Conservation (phyloP, 2,888 invertebrate species). For the Drosophila kanekoi region DNA sequence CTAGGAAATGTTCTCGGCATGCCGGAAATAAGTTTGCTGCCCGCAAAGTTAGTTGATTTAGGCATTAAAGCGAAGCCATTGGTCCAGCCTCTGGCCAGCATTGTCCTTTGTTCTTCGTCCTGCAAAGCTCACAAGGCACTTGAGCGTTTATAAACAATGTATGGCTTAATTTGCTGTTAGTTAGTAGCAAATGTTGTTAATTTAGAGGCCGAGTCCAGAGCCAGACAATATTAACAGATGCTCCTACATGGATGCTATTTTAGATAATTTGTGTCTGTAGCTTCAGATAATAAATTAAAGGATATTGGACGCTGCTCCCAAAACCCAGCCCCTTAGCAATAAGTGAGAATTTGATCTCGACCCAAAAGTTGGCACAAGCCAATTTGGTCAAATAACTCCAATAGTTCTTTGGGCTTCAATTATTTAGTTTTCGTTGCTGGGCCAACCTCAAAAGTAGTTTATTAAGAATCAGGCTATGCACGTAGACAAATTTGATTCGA, state of each 20-base stretch:
- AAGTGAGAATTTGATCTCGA: too few species aligned
- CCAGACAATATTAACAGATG: conserved; percentile 32
- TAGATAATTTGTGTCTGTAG: not conserved
- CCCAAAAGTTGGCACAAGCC: too few species aligned
- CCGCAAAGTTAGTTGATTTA: conserved; percentile 81
- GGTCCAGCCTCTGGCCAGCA: conserved; percentile 12
- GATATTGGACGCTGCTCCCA: not conserved
- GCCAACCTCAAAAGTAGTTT: too few species aligned
- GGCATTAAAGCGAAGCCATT: conserved; percentile 75
- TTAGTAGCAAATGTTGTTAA: conserved; percentile 80
- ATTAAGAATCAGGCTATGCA: too few species aligned
- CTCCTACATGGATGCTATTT: conserved; percentile 14
- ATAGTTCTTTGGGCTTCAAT: too few species aligned
- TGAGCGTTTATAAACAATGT: conserved; percentile 78
- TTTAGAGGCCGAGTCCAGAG: conserved; percentile 45
- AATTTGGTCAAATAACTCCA: too few species aligned
- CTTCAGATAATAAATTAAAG: not conserved
- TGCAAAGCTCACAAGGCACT: conserved; percentile 37
- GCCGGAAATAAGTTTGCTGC: conserved; percentile 79
- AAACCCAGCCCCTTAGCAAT: too few species aligned
- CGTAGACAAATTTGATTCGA: too few species aligned
- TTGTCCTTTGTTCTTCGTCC: conserved; percentile 6
- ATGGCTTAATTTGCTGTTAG: conserved; percentile 80
- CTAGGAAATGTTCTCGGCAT: conserved; percentile 71
- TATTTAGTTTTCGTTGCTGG: too few species aligned